Evolutionary conservation across 2,888 invertebrate genomes (phyloP), one percentile per base, ranked within the genome.

Genomic region (Agrotis ipsilon): DNA sequence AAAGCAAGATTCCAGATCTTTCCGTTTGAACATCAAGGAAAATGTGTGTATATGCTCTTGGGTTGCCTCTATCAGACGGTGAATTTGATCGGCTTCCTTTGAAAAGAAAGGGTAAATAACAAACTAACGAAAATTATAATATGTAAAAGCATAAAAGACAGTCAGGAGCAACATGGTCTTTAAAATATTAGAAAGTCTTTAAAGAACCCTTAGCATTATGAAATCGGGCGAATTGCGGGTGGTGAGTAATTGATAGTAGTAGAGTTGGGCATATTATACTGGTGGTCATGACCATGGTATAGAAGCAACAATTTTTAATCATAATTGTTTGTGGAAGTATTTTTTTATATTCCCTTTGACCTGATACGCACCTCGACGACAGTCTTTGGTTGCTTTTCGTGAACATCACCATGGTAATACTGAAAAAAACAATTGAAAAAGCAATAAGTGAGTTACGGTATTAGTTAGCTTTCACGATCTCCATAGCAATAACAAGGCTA

Each of bases 21-120:
- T 94, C 80, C 98, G 97, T 72, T 98, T 98, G 94, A 99, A 99
- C 76, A 98, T 97, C 77, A 99, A 96, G 7, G 98, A 98, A 97
- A 99, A 98, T 4, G 97, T 96, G 87, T 98, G 97, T 88, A 99
- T 98, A 92, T 62, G 24, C 99, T 98, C 70, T 98, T 98, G 61
- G 97, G 97, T 43, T 18, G 43, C 55, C 13, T 98, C 98, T 72
- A 98, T 98, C 77, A 98, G 98, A 89, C 98, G 97, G 87, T 98
- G 98, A 87, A 98, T 98, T 82, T 98, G 97, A 86, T 98, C 98
- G 84, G 98, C 98, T 60, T 98, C 97, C 96, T 98, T 94, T 18
- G 75, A 66, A 54, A 18, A 59, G 4, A 6, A 27, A 14, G 14
- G 11, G n/a, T 13, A 11, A 21, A 21, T 24, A 24, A 39, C 2